Evolutionary conservation across 2,113 vertebrate genomes (phyloP).

Genomic region (Boulengeromyrus knoepffleri): DNA sequence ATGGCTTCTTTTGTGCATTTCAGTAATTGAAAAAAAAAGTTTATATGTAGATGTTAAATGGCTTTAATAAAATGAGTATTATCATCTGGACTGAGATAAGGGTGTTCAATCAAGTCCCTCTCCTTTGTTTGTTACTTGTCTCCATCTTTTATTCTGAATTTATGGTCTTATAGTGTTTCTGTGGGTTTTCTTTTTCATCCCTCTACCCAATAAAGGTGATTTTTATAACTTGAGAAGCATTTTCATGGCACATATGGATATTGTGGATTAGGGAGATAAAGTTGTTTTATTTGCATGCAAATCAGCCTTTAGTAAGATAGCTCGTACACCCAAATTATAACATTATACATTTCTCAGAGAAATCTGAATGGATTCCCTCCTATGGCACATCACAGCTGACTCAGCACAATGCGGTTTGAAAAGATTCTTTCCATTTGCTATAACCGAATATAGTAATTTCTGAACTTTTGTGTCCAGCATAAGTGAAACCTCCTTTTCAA

Average conservation of each 20-base stretch:
- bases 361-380: neutral
- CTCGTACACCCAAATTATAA: constrained; percentile 42
- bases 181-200: constrained; percentile 34
- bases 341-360: neutral
- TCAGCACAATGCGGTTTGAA: neutral
- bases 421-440: neutral
- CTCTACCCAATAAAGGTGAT: neutral
- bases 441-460: neutral
- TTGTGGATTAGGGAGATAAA: constrained; percentile 44
- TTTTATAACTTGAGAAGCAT: constrained; percentile 4
- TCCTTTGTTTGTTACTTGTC: constrained; percentile 33
- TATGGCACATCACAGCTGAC: neutral
- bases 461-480: neutral
- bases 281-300: constrained; percentile 51
- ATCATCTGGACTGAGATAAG: constrained; percentile 60
- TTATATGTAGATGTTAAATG: constrained; percentile 59
- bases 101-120: constrained; percentile 51
- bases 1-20: constrained; percentile 63
- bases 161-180: constrained; percentile 39
- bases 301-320: constrained; percentile 35
- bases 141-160: constrained; percentile 34
- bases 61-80: constrained; percentile 60
- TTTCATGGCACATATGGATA: constrained; percentile 43
- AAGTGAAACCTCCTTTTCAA: neutral
- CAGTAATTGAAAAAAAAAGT: constrained; percentile 56